Base-by-base conservation (phyloP, 2,113 vertebrate species). In the Aramus guarauna region DNA sequence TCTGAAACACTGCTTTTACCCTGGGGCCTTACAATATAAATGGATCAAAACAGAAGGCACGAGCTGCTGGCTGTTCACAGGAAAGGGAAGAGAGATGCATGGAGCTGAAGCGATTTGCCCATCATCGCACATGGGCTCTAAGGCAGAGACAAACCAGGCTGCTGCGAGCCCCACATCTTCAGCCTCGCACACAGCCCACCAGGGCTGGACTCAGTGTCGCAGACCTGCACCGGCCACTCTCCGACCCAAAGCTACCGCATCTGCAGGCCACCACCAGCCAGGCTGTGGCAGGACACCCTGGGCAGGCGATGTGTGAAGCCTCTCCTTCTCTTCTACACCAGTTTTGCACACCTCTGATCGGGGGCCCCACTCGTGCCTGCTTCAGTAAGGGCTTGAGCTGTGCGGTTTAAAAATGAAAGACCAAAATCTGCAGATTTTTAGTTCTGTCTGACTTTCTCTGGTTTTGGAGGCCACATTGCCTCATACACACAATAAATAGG, bases 141-240 rank as follows among this genome's bases (percentile, higher is more conserved):
- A n/a, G 50, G 37, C 43, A 72, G 71, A 79, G 50, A 37, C 11
- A 71, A 83, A 60, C 27, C 63, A 69, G 27, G 72, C 27, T 52
- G 30, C 37, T 74, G 69, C 1, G 1, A 90, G 73, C 48, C 36
- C 26, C 43, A 11, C 0, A 2, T 29, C 30, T 62, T 39, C 69
- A 93, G 64, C 34, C 60, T 39, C 3, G 1, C 48, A n/a, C 26
- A 13, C 27, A 45, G 55, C 22, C 15, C 15, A 3, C 26, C 0
- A 0, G 15, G 34, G 32, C 52, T 5, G 2, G 9, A 20, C 43
- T 60, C 7, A 3, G 32, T 0, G 0, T 2, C 60, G 41, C 27
- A 82, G 71, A 52, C 39, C 39, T 47, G 19, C 17, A 17, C 15
- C 2, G 4, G 52, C 24, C 66, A 45, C 22, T 22, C 30, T 67